These are phyloP conservation scores for Lottia scabra DNA, from an alignment of 2,888 invertebrate genomes.

Conservation along the genomic window DNA sequence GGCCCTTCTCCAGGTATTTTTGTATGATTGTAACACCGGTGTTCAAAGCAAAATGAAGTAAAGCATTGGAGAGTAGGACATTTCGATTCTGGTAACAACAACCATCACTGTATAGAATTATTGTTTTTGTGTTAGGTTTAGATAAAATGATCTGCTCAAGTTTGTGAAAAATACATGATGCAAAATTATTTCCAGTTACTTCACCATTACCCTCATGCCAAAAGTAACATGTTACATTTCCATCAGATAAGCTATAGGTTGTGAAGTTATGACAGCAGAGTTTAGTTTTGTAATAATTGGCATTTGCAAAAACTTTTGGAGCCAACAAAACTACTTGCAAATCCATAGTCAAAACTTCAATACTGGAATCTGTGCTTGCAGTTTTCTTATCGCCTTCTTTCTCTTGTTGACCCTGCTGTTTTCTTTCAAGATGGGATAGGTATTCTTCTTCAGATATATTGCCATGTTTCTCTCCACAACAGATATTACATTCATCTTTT, in stretches of 20 bases:
- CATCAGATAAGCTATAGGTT: constrained; percentile 3
- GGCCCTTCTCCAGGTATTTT: constrained; percentile 27
- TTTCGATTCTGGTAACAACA: constrained; percentile 28
- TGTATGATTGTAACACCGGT: constrained; percentile 19
- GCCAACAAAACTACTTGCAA: constrained; percentile 15
- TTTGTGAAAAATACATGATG: constrained; percentile 10
- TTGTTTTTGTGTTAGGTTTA: constrained; percentile 1
- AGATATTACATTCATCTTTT: constrained; percentile 18
- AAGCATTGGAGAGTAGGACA: constrained; percentile 24
- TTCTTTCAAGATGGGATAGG: neutral
- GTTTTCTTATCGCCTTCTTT: constrained; percentile 13
- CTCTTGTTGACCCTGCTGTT: neutral
- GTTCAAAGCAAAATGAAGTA: constrained; percentile 15
- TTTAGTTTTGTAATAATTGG: constrained; percentile 18
- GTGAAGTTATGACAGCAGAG: constrained; percentile 21
- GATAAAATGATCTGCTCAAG: neutral
- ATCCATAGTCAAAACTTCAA: constrained; percentile 12
- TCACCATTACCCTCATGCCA: constrained; percentile 20
- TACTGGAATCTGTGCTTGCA: neutral
- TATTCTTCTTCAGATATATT: too few species aligned
- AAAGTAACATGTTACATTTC: constrained; percentile 15
- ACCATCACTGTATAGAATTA: constrained; percentile 28
- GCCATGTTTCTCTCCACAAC: neutral
- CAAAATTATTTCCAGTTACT: constrained; percentile 14
- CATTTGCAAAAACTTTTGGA: constrained; percentile 14